Conservation (phyloP, 2,888 invertebrate species). For the Sipunculus nudus region DNA sequence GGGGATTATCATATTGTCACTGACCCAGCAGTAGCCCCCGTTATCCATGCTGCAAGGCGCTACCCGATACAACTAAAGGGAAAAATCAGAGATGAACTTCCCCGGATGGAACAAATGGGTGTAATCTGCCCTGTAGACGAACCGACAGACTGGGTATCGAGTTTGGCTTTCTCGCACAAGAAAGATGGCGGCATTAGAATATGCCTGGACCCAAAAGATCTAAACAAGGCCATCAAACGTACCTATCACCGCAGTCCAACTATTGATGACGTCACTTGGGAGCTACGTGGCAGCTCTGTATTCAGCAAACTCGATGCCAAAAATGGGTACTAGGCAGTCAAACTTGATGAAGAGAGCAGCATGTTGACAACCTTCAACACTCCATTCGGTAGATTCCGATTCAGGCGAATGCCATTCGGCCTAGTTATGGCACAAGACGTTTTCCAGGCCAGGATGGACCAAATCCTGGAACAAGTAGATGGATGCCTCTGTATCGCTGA, state of each 20-base stretch:
- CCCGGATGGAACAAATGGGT: conserved; percentile 10
- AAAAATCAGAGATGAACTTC: conserved; percentile 5
- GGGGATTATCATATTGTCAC: no score
- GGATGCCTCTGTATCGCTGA: conserved; percentile 6
- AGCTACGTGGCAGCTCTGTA: conserved; percentile 16
- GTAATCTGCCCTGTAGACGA: conserved; percentile 5
- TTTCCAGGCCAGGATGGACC: conserved; percentile 13
- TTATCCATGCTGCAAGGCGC: no score
- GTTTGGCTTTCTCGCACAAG: conserved; percentile 11
- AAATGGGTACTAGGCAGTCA: conserved; percentile 29
- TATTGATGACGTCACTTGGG: conserved; percentile 21
- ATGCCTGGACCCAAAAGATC: conserved; percentile 25
- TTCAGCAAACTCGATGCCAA: conserved; percentile 30
- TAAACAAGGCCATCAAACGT: conserved; percentile 21
- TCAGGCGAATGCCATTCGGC: conserved; percentile 9
- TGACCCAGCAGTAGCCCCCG: no score
- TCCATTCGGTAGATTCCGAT: conserved; percentile 6
- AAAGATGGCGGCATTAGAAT: conserved; percentile 14
- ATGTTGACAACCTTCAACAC: conserved; percentile 19
- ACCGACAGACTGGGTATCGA: conserved; percentile 22
- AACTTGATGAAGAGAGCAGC: conserved; percentile 7
- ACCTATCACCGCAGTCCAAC: conserved; percentile 17
- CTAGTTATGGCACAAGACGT: conserved; percentile 6
- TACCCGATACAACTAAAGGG: conserved; percentile 6
- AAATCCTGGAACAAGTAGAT: neutral